Conservation (phyloP, 2,113 vertebrate species). For the Laticauda colubrina region DNA sequence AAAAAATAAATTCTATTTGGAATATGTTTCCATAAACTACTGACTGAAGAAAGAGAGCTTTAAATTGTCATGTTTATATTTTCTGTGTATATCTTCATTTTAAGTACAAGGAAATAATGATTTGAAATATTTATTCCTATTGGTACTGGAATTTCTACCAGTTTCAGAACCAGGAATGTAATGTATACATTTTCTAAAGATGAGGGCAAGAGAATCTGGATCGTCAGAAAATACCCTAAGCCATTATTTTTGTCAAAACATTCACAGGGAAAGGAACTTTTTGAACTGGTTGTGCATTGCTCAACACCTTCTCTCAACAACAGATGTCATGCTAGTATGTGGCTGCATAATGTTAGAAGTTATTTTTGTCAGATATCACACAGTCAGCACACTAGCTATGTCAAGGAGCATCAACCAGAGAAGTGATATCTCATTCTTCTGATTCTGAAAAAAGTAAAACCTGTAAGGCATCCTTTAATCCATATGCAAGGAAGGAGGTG, state of each 20-base stretch:
- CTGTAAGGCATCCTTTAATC: conserved; percentile 5
- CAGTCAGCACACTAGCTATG: conserved; percentile 2
- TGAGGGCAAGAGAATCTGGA: not conserved
- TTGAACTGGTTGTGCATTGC: not conserved
- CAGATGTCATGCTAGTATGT: conserved; percentile 35
- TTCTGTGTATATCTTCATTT: not conserved
- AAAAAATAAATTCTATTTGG: not conserved
- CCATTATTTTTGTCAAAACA: not conserved
- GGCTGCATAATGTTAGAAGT: conserved; percentile 33
- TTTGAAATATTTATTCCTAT: not conserved
- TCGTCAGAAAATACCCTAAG: not conserved
- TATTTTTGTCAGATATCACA: conserved; percentile 34
- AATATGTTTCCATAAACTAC: not conserved
- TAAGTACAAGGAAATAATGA: not conserved
- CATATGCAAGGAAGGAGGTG: not conserved
- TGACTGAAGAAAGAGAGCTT: not conserved
- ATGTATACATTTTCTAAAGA: not conserved
- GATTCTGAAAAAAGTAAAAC: conserved; percentile 7
- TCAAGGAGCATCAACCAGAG: not conserved
- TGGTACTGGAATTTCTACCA: not conserved
- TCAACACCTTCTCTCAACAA: conserved; percentile 31
- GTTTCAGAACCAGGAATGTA: not conserved
- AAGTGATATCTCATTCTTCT: conserved; percentile 20
- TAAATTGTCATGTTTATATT: not conserved
- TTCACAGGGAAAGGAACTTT: conserved; percentile 12